These are phyloP conservation scores for Drosophila recens DNA, from an alignment of 2,888 invertebrate species.

Conservation along the genomic window DNA sequence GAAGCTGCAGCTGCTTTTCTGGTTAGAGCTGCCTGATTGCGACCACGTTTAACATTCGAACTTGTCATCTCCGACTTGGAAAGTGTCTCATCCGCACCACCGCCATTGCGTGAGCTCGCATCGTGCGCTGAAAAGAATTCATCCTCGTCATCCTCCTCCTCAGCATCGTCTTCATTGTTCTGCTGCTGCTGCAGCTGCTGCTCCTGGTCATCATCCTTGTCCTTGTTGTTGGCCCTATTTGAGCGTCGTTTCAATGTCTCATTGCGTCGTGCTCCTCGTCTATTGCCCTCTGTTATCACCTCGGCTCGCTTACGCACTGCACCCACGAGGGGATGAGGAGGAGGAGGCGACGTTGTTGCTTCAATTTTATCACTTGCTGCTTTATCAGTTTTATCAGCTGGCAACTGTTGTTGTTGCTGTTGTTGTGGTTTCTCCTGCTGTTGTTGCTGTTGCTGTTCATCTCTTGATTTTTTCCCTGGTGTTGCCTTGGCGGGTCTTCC, in stretches of 20 bases:
- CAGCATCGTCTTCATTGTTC: conserved; percentile 31
- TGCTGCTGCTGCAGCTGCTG: conserved; percentile 10
- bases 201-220: conserved; percentile 48
- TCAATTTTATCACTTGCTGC: conserved; percentile 63
- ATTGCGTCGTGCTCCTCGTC: conserved; percentile 82
- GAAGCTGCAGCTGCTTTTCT: conserved; percentile 42
- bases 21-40: conserved; percentile 31
- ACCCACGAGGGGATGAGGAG: conserved; percentile 76
- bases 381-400: conserved; percentile 27
- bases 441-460: conserved; percentile 49
- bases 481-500: conserved; percentile 61
- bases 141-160: conserved; percentile 71
- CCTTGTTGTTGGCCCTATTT: conserved; percentile 74
- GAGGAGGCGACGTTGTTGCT: conserved; percentile 37
- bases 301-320: conserved; percentile 87
- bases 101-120: conserved; percentile 68
- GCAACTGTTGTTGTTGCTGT: conserved; percentile 65
- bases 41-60: conserved; percentile 66
- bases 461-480: conserved; percentile 59
- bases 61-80: conserved; percentile 49
- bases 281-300: conserved; percentile 82
- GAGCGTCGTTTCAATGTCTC: conserved; percentile 81
- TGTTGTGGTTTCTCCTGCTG: conserved; percentile 56
- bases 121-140: conserved; percentile 77
- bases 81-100: conserved; percentile 47